Base-by-base conservation (phyloP, 2,888 invertebrate genomes). In the Catocala nupta region DNA sequence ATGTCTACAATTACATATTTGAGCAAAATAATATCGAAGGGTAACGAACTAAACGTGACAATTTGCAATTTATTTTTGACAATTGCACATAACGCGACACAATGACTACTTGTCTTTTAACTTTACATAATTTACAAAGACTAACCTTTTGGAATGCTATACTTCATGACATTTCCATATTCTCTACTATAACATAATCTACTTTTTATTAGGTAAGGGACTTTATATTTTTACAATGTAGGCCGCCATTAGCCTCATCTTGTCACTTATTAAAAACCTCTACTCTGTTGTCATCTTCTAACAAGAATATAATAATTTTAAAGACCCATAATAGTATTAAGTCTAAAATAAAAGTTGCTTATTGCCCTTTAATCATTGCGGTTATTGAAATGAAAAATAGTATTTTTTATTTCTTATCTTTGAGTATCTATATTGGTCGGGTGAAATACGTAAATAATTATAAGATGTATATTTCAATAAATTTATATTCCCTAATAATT, bases 71-170 rank as follows among this genome's bases (percentile, higher is more conserved):
- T 55, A 6, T 50, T 60, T 71, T 67, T 71, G 77, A 71, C 43
- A 63, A 77, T 76, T 76, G 69, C 68, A 49, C 69, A 63, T 55
- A 71, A 68, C 66, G 64, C 49, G 51, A 68, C 55, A 62, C 60
- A 63, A 69, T 65, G 70, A 71, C 71, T 74, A 71, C 67, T 67
- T 73, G 81, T 81, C 74, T 84, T 79, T 82, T 80, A 77, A 67
- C 69, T 77, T 78, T 77, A 78, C 70, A 67, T 68, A 81, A 81
- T 82, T 73, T 86, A 85, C 83, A 85, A 74, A 69, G 74, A 69
- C 65, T 73, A 72, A 81, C 13, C 65, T 75, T 75, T 75, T 87
- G 88, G 88, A 87, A 87, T 87, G 88, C 80, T 81, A 78, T 69
- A 71, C 77, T 77, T 78, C 74, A 65, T 73, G 72, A 77, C 79